Evolutionary conservation across 2,888 invertebrate species (phyloP).

Genomic region (Ectobius pallidus): DNA sequence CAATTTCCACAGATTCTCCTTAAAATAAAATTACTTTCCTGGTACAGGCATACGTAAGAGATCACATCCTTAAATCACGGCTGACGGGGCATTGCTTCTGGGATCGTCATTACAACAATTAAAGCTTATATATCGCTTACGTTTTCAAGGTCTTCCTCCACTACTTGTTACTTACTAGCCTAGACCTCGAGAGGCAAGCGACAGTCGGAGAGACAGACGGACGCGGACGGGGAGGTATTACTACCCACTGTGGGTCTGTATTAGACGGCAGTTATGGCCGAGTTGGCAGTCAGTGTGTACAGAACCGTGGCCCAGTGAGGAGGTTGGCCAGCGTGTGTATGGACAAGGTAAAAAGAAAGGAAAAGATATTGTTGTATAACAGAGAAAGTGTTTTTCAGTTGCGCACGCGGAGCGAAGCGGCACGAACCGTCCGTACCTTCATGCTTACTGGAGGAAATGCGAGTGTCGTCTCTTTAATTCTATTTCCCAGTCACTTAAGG

Average conservation of each 20-base stretch:
- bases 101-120: not conserved
- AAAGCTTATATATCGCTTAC: constrained; percentile 12
- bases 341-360: constrained; percentile 6
- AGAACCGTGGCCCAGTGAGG: not conserved
- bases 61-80: too few species aligned
- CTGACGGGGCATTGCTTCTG: not conserved
- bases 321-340: not conserved
- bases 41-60: too few species aligned
- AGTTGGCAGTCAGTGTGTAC: not conserved
- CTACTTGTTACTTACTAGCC: constrained; percentile 22
- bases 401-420: not conserved
- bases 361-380: constrained; percentile 16
- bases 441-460: too few species aligned
- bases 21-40: too few species aligned
- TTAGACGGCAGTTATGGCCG: constrained; percentile 21
- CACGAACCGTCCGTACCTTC: too few species aligned
- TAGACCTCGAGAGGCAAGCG: not conserved
- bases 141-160: constrained; percentile 17
- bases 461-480: too few species aligned
- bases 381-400: constrained; percentile 23
- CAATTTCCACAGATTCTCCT: too few species aligned
- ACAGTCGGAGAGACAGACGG: not conserved
- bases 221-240: not conserved
- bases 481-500: too few species aligned
- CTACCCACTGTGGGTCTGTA: not conserved